phyloP scores from a whole-genome alignment of 2,888 invertebrate species.

The Leptinotarsa juncta region DNA sequence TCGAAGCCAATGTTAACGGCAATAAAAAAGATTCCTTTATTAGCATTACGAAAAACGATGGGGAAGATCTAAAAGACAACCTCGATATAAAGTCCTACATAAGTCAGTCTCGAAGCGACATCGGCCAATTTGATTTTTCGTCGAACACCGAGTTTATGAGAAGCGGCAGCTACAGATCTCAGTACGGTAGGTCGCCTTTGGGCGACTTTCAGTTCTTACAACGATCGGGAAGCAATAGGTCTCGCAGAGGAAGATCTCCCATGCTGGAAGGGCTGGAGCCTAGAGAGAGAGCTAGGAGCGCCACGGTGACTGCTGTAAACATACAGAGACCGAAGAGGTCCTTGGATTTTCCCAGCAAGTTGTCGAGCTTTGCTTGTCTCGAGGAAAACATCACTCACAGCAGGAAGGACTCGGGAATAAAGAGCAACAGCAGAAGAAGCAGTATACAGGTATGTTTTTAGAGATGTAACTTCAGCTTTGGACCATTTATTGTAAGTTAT shows the following conservation, averaged over 20 bases:
- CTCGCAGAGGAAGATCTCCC: conserved; percentile 66
- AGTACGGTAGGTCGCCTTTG: conserved; percentile 72
- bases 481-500: too few relatives aligned
- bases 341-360: conserved; percentile 61
- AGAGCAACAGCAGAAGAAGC: conserved; percentile 85
- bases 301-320: conserved; percentile 59
- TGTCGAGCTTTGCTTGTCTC: conserved; percentile 57
- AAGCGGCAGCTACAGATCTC: conserved; percentile 78
- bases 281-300: conserved; percentile 58
- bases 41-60: conserved; percentile 45
- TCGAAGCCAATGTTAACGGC: conserved; percentile 55
- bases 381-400: conserved; percentile 83
- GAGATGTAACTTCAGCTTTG: too few relatives aligned
- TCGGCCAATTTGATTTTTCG: conserved; percentile 65
- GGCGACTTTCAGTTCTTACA: conserved; percentile 64
- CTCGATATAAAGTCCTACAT: conserved; percentile 80
- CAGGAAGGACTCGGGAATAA: conserved; percentile 88
- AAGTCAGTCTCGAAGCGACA: conserved; percentile 79
- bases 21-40: conserved; percentile 52
- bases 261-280: conserved; percentile 60
- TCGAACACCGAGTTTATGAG: conserved; percentile 69
- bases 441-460: conserved; percentile 79
- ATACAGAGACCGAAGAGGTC: conserved; percentile 68
- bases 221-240: conserved; percentile 65
- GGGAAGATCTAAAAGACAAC: conserved; percentile 67